These are phyloP conservation scores for Scomber japonicus DNA, from an alignment of 2,113 vertebrate genomes.

Conservation along the genomic window DNA sequence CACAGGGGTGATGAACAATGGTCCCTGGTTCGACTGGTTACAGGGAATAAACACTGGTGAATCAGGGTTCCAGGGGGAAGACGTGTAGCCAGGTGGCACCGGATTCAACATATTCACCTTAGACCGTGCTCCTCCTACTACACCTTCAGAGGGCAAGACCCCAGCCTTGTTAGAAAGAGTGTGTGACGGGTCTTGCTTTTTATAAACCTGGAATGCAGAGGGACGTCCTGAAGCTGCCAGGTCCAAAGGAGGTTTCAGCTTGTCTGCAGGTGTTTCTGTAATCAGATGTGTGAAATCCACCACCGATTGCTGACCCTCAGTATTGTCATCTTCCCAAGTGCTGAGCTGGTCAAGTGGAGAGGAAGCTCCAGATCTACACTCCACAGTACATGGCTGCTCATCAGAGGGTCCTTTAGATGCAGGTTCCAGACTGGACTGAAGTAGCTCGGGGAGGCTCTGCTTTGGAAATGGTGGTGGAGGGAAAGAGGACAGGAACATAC, in stretches of 20 bases:
- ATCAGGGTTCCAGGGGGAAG: constrained; percentile 86
- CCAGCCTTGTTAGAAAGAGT: neutral
- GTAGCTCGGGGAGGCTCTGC: constrained; percentile 69
- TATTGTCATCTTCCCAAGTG: constrained; percentile 21
- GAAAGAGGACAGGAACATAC: constrained; percentile 33
- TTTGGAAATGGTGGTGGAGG: constrained; percentile 44
- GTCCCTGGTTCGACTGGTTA: constrained; percentile 65
- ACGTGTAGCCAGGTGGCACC: constrained; percentile 45
- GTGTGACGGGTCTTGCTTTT: constrained; percentile 63
- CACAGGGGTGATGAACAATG: constrained; percentile 90
- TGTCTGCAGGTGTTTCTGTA: constrained; percentile 27
- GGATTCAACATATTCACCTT: constrained; percentile 27
- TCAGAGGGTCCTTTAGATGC: constrained; percentile 18
- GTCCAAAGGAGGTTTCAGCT: constrained; percentile 57
- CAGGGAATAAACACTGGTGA: constrained; percentile 86
- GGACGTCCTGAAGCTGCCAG: constrained; percentile 67
- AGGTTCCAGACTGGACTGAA: constrained; percentile 67
- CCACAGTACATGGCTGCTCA: constrained; percentile 5
- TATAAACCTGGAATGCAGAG: constrained; percentile 85
- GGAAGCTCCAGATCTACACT: constrained; percentile 23
- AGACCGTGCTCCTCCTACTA: constrained; percentile 44
- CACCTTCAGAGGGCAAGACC: neutral
- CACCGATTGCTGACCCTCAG: constrained; percentile 2
- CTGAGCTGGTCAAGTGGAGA: constrained; percentile 52
- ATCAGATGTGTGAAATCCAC: constrained; percentile 77